Evolutionary conservation across 2,797 vertebrate species (phyloP).

Genomic region (Poecilia picta): DNA sequence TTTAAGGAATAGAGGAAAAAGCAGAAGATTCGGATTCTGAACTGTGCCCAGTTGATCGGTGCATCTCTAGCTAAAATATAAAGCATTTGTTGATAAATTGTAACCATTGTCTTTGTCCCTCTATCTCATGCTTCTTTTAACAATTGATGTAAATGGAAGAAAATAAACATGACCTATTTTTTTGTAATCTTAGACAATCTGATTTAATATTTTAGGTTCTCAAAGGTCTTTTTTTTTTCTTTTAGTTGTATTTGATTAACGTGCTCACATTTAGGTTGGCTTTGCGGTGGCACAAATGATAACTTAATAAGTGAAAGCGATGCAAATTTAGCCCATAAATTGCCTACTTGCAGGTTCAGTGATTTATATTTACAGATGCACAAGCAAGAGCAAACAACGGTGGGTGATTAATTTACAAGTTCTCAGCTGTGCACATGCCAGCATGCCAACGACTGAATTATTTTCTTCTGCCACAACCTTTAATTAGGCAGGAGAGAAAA

Average conservation of each 20-base stretch:
- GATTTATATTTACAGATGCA: conserved; percentile 7
- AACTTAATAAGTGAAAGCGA: conserved; percentile 24
- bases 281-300: conserved; percentile 12
- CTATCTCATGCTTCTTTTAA: conserved; percentile 32
- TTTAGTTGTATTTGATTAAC: conserved; percentile 21
- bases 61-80: conserved; percentile 9
- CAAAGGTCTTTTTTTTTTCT: background rate
- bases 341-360: conserved; percentile 9
- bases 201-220: conserved; percentile 18
- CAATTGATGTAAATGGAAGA: conserved; percentile 53
- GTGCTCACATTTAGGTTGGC: conserved; percentile 16
- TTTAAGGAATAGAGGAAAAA: background rate
- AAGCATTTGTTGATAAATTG: conserved; percentile 20
- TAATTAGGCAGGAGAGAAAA: conserved; percentile 11
- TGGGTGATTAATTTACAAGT: conserved; percentile 14
- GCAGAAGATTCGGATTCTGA: background rate
- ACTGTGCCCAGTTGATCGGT: background rate
- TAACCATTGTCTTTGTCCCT: conserved; percentile 37
- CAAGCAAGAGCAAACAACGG: conserved; percentile 17
- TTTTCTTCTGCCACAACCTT: conserved; percentile 10
- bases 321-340: conserved; percentile 17
- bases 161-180: conserved; percentile 46
- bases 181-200: conserved; percentile 57
- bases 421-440: conserved; percentile 6
- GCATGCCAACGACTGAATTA: background rate